Evolutionary conservation across 2,888 invertebrate species (phyloP), one percentile per base, ranked within the genome.

Genomic region (Catocala fraxini): DNA sequence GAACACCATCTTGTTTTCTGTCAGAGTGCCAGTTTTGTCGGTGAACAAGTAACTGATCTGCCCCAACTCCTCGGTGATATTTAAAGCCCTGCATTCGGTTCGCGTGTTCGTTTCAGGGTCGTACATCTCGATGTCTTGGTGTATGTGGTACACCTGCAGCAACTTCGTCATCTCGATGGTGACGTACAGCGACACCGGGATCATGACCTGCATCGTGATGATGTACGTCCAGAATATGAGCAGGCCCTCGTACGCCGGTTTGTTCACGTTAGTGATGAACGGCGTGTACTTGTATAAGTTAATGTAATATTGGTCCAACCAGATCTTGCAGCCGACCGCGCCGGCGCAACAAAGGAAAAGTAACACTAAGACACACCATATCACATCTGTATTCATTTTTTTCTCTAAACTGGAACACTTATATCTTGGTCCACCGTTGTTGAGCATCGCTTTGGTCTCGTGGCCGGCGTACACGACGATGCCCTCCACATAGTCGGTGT

Each of bases 1-100:
- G 90, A 99, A 99, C 82, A 99, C 96, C 99, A 99, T 99, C 89
- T 98, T 97, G 89, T 99, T 99, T 91, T 99, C 99, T 0, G 99
- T 99, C 60, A 99, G 93, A 1, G 99, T 99, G 6, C 99, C 99
- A 0, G 99, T 99, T 93, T 99, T 99, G 89, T 99, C 99, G 9
- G 98, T 98, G 92, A 99, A 99, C 71, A 99, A 96, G 84, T 99
- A 99, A 70, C 87, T 88, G 73, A 96, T 96, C 94, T 99, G 99
- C 0, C 99, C 99, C 77, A 99, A 95, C 91, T 99, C 99, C 89
- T 99, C 99, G 0, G 99, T 98, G 70, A 99, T 99, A 88, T 99
- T 99, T 84, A 99, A 95, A 47, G 99, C 99, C 46, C 99, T 96
- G 87, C 99, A 99, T 90, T 98, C 92, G 0, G 89, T 88, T 35